Evolutionary conservation across 2,797 vertebrate genomes (phyloP), one percentile per base, ranked within the genome.

Genomic region (Rhabdomys pumilio): DNA sequence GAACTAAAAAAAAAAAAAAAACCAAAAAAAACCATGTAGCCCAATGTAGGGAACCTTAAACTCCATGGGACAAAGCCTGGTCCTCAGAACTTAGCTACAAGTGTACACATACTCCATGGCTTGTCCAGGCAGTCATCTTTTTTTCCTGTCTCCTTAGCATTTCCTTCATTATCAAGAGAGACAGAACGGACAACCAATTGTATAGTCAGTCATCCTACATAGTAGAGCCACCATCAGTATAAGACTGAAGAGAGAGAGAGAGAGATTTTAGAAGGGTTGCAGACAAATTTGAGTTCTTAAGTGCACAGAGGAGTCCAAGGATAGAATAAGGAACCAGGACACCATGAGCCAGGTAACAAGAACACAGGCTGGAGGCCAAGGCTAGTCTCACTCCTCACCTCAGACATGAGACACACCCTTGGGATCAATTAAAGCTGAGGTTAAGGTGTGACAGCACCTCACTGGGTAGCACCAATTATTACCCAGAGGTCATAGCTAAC

Each of bases 341-440:
- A 10, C 38, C 65, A 24, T 3, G 4, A 26, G 26, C 61, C 2
- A 2, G n/a, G 20, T 1, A 26, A 20, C 24, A 53, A 41, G 59
- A 65, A 34, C 0, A 29, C 2, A n/a, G 41, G 50, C 13, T 76
- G n/a, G 76, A 92, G 38, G 63, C 41, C 17, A 50, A 14, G 19
- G 13, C 5, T 79, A 8, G 59, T 63, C 41, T 59, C 75, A 59
- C 44, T 73, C 38, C 4, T 85, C 38, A 84, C 6, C 53, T 4
- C 14, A 80, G 29, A 59, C 19, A n/a, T 9, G 59, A 79, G 77
- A 90, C 34, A 94, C 8, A 75, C 2, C 38, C 53, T 0, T 14
- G 85, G 59, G 17, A 57, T 81, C n/a, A 57, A 94, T 84, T 47
- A 50, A 94, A 73, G 76, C 73, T 55, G 73, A 76, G 80, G 34